Evolutionary conservation across 2,113 vertebrate genomes (phyloP).

Genomic region (Muntiacus reevesi): DNA sequence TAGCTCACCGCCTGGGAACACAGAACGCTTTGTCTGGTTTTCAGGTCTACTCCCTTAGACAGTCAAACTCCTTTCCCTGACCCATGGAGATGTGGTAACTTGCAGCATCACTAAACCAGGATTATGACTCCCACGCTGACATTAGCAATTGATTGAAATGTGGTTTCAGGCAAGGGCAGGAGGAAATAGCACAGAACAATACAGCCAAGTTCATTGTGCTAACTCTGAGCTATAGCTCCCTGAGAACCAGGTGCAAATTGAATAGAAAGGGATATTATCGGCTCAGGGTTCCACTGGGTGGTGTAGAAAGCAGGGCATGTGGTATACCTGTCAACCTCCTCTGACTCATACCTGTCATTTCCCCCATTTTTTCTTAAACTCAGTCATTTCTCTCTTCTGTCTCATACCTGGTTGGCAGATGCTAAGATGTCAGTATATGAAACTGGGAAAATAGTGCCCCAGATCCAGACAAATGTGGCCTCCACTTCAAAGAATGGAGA

Average conservation of each 20-base stretch:
- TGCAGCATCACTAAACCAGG: slow-evolving; percentile 69
- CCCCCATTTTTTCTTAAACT: slow-evolving; percentile 10
- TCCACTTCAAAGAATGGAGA: not conserved
- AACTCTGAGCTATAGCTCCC: slow-evolving; percentile 57
- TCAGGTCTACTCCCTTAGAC: slow-evolving; percentile 59
- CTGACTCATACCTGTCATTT: not conserved
- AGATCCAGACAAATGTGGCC: not conserved
- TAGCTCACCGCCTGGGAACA: slow-evolving; percentile 43
- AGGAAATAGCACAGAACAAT: slow-evolving; percentile 76
- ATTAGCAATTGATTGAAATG: slow-evolving; percentile 78
- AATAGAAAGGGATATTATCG: slow-evolving; percentile 58
- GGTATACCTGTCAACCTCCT: not conserved
- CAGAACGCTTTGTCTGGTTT: slow-evolving; percentile 61
- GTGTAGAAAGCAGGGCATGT: slow-evolving; percentile 32
- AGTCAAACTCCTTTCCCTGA: slow-evolving; percentile 59
- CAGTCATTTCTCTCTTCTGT: not conserved
- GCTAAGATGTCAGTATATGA: not conserved
- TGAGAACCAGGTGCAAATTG: slow-evolving; percentile 77
- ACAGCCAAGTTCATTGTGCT: slow-evolving; percentile 72
- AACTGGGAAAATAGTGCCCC: not conserved
- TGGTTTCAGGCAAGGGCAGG: slow-evolving; percentile 74
- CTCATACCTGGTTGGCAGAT: not conserved
- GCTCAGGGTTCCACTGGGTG: slow-evolving; percentile 30
- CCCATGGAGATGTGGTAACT: slow-evolving; percentile 77
- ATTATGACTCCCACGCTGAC: slow-evolving; percentile 76